These are phyloP conservation scores for Exaiptasia diaphana DNA, from an alignment of 64 coral and sea anemone species.

Conservation along the genomic window DNA sequence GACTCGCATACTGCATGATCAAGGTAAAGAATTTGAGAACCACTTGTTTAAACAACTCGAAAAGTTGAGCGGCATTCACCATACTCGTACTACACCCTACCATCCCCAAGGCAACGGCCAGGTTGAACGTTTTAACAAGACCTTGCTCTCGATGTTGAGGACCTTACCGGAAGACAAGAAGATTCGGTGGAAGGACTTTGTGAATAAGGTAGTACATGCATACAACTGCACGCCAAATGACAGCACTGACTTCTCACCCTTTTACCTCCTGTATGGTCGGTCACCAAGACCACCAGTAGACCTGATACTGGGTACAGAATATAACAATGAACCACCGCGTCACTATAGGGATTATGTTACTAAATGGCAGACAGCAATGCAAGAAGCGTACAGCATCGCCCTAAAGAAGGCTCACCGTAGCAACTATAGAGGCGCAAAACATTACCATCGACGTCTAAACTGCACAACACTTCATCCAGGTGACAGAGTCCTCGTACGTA, in stretches of 20 bases:
- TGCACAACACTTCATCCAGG: too few species aligned
- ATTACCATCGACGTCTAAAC: too few species aligned
- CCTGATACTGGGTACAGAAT: background rate
- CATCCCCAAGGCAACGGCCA: conserved; percentile 11
- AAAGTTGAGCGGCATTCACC: background rate
- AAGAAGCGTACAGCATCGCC: too few species aligned
- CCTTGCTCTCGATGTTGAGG: conserved; percentile 23
- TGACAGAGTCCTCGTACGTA: too few species aligned
- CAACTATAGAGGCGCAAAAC: too few species aligned
- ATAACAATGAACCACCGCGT: background rate
- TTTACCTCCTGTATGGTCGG: conserved; percentile 40
- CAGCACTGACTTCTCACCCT: conserved; percentile 26
- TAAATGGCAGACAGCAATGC: too few species aligned
- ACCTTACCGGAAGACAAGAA: conserved; percentile 40
- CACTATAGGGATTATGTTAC: background rate
- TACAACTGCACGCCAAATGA: conserved; percentile 40
- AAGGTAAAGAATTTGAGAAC: background rate
- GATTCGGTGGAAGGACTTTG: conserved; percentile 13
- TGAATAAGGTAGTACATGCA: conserved; percentile 58
- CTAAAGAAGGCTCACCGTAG: too few species aligned
- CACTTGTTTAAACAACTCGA: background rate
- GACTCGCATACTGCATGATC: conserved; percentile 12
- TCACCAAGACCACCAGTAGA: background rate
- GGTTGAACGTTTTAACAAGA: conserved; percentile 11
- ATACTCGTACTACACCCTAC: conserved; percentile 20